Conservation (phyloP, 2,113 vertebrate species). For the Zosterops lateralis region DNA sequence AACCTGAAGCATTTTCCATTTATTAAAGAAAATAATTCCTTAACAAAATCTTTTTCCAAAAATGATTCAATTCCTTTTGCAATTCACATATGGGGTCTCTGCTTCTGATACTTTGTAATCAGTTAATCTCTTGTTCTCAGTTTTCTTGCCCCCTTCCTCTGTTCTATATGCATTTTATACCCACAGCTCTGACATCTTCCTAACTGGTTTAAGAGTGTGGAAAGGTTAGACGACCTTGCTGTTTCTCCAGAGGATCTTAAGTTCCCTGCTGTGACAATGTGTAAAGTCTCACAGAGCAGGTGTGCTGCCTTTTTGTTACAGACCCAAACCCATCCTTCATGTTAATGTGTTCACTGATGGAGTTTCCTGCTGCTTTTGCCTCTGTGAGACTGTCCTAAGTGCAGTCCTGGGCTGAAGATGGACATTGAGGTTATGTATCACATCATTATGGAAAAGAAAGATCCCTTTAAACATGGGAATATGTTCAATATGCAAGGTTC, state of each 20-base stretch:
- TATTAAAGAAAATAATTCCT: slow-evolving; percentile 5
- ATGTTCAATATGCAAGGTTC: neutral
- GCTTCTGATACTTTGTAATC: slow-evolving; percentile 61
- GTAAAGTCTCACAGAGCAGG: neutral
- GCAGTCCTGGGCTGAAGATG: neutral
- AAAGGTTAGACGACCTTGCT: neutral
- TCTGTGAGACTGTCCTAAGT: neutral
- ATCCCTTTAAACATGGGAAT: neutral
- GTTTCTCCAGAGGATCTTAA: neutral
- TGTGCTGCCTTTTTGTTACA: neutral
- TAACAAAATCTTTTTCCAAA: slow-evolving; percentile 53
- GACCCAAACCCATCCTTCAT: neutral
- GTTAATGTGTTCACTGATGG: neutral
- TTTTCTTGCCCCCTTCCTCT: slow-evolving; percentile 23
- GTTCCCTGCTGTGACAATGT: neutral
- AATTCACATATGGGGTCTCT: slow-evolving; percentile 33
- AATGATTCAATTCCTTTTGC: neutral
- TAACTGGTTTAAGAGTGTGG: neutral
- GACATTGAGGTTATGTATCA: neutral
- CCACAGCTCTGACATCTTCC: neutral
- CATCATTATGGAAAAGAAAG: neutral
- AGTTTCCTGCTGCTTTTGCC: neutral
- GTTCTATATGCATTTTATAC: neutral
- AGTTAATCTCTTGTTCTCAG: slow-evolving; percentile 36
- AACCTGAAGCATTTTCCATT: slow-evolving; percentile 68